A percentile compares a stretch with the other conserved stretches of the same genome.
These are phyloP conservation scores for Fistularia commersonii DNA, from an alignment of 2,797 vertebrate species.

Conservation along the genomic window DNA sequence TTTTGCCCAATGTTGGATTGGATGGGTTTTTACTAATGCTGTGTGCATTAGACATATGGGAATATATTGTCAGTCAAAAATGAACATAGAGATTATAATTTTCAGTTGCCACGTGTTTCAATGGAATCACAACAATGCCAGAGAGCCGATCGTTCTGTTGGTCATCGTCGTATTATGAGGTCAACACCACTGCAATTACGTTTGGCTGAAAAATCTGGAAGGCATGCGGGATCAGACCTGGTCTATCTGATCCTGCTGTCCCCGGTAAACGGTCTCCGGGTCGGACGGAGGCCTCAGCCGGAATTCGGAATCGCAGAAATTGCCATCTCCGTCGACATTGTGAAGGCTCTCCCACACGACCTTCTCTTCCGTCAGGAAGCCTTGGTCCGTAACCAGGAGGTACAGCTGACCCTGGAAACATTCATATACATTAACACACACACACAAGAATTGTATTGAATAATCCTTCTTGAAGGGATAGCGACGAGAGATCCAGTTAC, in stretches of 20 bases:
- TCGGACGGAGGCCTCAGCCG: conserved; percentile 92
- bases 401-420: conserved; percentile 89
- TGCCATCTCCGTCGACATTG: conserved; percentile 96
- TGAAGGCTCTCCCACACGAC: conserved; percentile 98
- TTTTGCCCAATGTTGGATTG: neutral
- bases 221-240: conserved; percentile 78
- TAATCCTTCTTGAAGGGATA: no score
- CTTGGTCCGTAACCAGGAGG: conserved; percentile 96
- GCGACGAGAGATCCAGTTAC: no score
- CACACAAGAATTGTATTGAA: neutral
- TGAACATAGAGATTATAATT: no score
- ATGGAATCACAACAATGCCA: no score
- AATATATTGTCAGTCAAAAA: no score
- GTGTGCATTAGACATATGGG: no score
- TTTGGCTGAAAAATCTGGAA: no score
- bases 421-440: conserved; percentile 7
- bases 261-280: conserved; percentile 92
- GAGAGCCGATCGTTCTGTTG: no score
- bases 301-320: conserved; percentile 97
- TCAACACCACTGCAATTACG: no score
- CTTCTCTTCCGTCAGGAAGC: conserved; percentile 97
- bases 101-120: no score
- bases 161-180: no score
- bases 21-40: no score
- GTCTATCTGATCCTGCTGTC: conserved; percentile 98